Evolutionary conservation across 2,888 invertebrate genomes (phyloP), one percentile per base, ranked within the genome.

Genomic region (Drosophila suboccidentalis): DNA sequence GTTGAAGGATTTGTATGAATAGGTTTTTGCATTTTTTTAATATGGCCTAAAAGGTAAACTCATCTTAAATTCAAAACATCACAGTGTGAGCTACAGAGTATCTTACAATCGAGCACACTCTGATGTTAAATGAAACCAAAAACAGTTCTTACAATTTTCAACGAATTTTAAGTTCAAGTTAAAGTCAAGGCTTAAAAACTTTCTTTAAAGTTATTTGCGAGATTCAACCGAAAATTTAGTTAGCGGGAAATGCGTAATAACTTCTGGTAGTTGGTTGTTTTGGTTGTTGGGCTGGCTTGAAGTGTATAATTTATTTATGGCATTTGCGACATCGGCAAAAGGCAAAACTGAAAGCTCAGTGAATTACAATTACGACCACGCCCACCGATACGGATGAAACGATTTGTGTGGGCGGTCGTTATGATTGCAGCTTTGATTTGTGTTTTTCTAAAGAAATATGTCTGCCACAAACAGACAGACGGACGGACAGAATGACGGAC

Each of bases 361-460:
- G 63, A 74, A 65, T 71, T 82, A 78, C 67, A 54, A 41, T 60
- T 53, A 22, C 22, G 22, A 62, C 71, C 84, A 82, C 84, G 82
- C 82, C 83, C 63, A 61, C 49, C 34, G n/a, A 57, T 26, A 19
- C 32, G 34, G 19, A 19, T 50, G 34, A 50, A 50, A 34, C 34
- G 49, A 50, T 53, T 55, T 55, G 43, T 11, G 26, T 4, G 57
- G n/a, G 46, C 29, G 64, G 58, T 17, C 49, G 64, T 61, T 75
- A 76, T 66, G 50, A 50, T 63, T 73, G 69, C 53, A 54, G 61
- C 82, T 80, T 75, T 82, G 82, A 82, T 82, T 84, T 82, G 82
- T 84, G 80, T 63, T 70, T 72, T 64, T 70, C 44, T 58, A 51
- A 54, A 49, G 71, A 63, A 82, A 73, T 84, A 85, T 85, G 79